Evolutionary conservation across 53 echinoderm and acorn worm species (phyloP).

Genomic region (Astropecten irregularis): DNA sequence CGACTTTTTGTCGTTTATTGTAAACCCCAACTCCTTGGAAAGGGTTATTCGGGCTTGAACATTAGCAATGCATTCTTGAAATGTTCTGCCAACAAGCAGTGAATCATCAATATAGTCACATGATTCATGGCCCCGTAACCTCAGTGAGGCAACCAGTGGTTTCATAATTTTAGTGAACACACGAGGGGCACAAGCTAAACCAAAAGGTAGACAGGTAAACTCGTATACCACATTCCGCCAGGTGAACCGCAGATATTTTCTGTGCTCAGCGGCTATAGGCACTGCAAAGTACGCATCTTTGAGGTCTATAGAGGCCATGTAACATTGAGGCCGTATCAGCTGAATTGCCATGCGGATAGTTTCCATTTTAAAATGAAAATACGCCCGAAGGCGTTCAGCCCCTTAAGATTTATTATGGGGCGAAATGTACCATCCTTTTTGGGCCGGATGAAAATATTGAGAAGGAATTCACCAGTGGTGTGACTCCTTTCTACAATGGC

Average conservation of each 20-base stretch:
- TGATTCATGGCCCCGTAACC: background rate
- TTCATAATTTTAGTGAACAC: too few species aligned
- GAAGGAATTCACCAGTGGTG: background rate
- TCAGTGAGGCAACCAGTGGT: too few species aligned
- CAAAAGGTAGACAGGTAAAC: constrained; percentile 46
- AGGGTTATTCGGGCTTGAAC: constrained; percentile 9
- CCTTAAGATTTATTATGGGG: constrained; percentile 29
- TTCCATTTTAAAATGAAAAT: too few species aligned
- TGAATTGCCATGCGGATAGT: background rate
- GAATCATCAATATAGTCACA: background rate
- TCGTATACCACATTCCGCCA: constrained; percentile 42
- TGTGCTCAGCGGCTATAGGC: constrained; percentile 25
- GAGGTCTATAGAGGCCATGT: constrained; percentile 3
- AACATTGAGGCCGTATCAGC: background rate
- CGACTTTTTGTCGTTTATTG: background rate
- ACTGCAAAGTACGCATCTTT: constrained; percentile 9
- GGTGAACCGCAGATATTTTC: constrained; percentile 33
- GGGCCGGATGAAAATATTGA: background rate
- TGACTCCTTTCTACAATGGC: constrained; percentile 2
- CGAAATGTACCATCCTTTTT: constrained; percentile 57
- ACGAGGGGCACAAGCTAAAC: constrained; percentile 49
- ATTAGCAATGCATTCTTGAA: constrained; percentile 14
- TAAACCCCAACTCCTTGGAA: background rate
- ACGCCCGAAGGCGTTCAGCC: too few species aligned
- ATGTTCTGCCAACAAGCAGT: too few species aligned